These are phyloP conservation scores for Molorchus minor DNA, from an alignment of 2,888 invertebrate genomes.

Conservation along the genomic window DNA sequence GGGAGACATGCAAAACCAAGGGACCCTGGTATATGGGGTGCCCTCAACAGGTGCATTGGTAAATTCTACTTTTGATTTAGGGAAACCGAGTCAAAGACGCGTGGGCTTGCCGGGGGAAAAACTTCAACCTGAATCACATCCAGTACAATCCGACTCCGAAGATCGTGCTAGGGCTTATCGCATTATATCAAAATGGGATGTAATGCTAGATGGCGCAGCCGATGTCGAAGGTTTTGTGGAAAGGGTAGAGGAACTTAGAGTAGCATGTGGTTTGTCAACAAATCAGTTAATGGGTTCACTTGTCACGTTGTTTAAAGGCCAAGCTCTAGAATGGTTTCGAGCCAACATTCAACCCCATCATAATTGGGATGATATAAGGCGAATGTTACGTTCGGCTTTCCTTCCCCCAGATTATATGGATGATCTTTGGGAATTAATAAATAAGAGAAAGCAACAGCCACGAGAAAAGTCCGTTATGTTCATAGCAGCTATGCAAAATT, in stretches of 20 bases:
- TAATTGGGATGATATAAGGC: conserved; percentile 25
- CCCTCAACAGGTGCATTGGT: not conserved
- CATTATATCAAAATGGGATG: conserved; percentile 11
- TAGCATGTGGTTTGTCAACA: conserved; percentile 30
- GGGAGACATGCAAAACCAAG: not conserved
- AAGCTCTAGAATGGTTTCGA: conserved; percentile 40
- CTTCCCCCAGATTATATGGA: conserved; percentile 33
- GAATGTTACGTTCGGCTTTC: conserved; percentile 16
- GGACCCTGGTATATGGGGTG: not conserved
- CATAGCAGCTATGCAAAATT: not conserved
- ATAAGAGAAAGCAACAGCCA: not conserved
- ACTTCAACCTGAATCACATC: not conserved
- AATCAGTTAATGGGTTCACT: conserved; percentile 33
- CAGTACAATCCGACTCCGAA: not conserved
- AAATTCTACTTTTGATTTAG: not conserved
- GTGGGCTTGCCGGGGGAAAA: not conserved
- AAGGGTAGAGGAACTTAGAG: conserved; percentile 38
- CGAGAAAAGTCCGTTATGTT: not conserved
- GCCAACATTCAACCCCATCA: conserved; percentile 14
- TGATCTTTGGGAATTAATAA: conserved; percentile 12
- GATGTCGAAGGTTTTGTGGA: conserved; percentile 19
- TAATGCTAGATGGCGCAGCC: not conserved
- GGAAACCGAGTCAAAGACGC: not conserved
- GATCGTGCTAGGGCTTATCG: not conserved
- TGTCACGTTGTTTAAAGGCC: conserved; percentile 35